phyloP scores from a whole-genome alignment of 2,797 vertebrate species.

The Distichodus sexfasciatus region DNA sequence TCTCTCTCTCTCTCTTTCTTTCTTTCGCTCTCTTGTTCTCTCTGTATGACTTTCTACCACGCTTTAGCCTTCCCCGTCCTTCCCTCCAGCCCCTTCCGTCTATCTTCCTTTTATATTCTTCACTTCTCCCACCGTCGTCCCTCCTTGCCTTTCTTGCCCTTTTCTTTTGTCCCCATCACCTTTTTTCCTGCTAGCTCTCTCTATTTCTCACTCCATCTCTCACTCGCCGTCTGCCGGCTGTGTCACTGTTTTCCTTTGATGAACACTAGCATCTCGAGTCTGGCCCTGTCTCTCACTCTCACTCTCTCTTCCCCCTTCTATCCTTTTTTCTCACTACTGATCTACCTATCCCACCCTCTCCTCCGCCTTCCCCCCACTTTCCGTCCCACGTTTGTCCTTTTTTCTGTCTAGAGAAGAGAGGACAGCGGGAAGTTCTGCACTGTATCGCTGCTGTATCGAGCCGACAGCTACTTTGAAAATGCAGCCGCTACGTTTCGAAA shows the following conservation, averaged over 20 bases:
- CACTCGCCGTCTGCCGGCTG: constrained; percentile 9
- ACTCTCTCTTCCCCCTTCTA: too few relatives aligned
- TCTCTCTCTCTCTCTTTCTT: constrained; percentile 27
- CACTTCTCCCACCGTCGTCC: constrained; percentile 15
- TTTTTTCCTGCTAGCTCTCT: neutral
- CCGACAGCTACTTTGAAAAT: constrained; percentile 9
- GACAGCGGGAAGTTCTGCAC: constrained; percentile 21
- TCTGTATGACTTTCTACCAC: constrained; percentile 34
- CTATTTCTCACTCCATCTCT: constrained; percentile 1
- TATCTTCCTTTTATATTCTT: constrained; percentile 35
- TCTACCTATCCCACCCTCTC: neutral
- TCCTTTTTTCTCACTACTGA: neutral
- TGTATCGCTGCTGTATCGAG: constrained; percentile 2
- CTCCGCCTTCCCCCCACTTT: too few relatives aligned
- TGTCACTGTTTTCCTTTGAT: constrained; percentile 37
- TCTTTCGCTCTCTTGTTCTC: constrained; percentile 11
- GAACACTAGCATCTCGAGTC: constrained; percentile 33
- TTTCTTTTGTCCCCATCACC: constrained; percentile 16
- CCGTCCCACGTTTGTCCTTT: neutral
- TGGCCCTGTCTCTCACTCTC: constrained; percentile 23
- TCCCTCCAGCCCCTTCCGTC: constrained; percentile 28
- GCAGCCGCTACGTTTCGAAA: neutral
- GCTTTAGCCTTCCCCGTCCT: constrained; percentile 30
- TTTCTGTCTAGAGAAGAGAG: constrained; percentile 23
- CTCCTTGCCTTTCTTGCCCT: constrained; percentile 15